These are phyloP conservation scores for Atta texana DNA, from an alignment of 1,140 invertebrate species.

Conservation along the genomic window DNA sequence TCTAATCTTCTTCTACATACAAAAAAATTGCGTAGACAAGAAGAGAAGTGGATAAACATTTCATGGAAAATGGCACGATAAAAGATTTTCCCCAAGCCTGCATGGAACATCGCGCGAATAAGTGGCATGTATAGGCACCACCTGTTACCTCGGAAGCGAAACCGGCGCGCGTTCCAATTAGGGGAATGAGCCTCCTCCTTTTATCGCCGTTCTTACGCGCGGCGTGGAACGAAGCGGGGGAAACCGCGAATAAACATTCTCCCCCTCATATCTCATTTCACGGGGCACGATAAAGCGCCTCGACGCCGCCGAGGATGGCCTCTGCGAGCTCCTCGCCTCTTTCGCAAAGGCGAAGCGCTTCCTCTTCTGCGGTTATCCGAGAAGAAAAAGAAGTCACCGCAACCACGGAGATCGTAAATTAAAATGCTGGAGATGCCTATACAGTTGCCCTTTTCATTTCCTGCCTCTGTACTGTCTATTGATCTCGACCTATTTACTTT, in stretches of 20 bases:
- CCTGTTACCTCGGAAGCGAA: slow-evolving; percentile 75
- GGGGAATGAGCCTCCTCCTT: slow-evolving; percentile 71
- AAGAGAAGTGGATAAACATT: neutral
- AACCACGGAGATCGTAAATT: slow-evolving; percentile 19
- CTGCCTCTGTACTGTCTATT: slow-evolving; percentile 8
- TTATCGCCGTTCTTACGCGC: slow-evolving; percentile 68
- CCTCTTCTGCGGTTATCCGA: slow-evolving; percentile 16
- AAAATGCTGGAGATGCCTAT: neutral
- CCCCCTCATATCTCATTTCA: slow-evolving; percentile 65
- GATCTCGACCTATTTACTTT: neutral
- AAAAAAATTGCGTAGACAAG: neutral
- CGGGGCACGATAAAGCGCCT: slow-evolving; percentile 56
- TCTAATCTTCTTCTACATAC: neutral
- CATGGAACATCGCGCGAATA: slow-evolving; percentile 54
- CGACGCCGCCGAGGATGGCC: slow-evolving; percentile 2
- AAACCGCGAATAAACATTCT: slow-evolving; percentile 75
- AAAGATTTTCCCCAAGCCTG: slow-evolving; percentile 43
- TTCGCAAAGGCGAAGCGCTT: slow-evolving; percentile 40
- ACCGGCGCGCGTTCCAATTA: slow-evolving; percentile 73
- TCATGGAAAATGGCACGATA: neutral
- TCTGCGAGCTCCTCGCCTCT: slow-evolving; percentile 47
- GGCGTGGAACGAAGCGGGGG: slow-evolving; percentile 45
- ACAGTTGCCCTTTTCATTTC: slow-evolving; percentile 15
- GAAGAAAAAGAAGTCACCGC: neutral
- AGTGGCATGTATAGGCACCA: slow-evolving; percentile 69